phyloP scores from a whole-genome alignment of 1,140 invertebrate genomes.

The Calephelis virginiensis region DNA sequence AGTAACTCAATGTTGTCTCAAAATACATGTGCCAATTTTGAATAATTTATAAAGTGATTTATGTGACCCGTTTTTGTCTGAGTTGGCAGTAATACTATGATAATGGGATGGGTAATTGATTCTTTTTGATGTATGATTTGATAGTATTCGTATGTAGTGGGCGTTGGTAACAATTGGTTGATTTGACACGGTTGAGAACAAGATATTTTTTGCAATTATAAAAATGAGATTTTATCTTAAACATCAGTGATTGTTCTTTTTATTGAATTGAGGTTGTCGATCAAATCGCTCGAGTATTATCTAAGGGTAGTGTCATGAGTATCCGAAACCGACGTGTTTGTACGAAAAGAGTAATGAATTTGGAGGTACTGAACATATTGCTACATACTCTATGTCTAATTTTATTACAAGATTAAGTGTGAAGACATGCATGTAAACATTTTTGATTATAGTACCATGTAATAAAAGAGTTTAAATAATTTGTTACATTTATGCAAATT shows the following conservation, averaged over 20 bases:
- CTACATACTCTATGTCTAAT: too few relatives aligned
- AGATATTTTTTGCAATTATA: slow-evolving; percentile 1
- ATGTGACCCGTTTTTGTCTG: slow-evolving; percentile 16
- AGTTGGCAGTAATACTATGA: slow-evolving; percentile 23
- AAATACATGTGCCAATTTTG: slow-evolving; percentile 15
- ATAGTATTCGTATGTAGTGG: slow-evolving; percentile 28
- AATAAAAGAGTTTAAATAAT: too few relatives aligned
- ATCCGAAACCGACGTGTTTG: too few relatives aligned
- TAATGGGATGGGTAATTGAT: slow-evolving; percentile 30
- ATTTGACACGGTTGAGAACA: slow-evolving; percentile 10
- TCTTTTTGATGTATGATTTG: slow-evolving; percentile 31
- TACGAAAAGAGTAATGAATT: too few relatives aligned
- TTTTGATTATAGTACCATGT: too few relatives aligned
- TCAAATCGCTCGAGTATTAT: too few relatives aligned
- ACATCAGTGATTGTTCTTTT: slow-evolving; percentile 1
- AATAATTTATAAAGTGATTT: slow-evolving; percentile 18
- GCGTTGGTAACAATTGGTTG: slow-evolving; percentile 17
- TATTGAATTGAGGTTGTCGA: not conserved
- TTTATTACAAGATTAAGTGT: too few relatives aligned
- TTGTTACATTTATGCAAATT: too few relatives aligned
- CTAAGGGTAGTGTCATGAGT: too few relatives aligned
- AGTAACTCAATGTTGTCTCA: not conserved
- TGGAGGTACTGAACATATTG: too few relatives aligned
- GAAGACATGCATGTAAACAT: too few relatives aligned
- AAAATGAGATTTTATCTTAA: slow-evolving; percentile 11